Conservation (phyloP, 2,797 vertebrate species). For the Hephaestus fuliginosus region DNA sequence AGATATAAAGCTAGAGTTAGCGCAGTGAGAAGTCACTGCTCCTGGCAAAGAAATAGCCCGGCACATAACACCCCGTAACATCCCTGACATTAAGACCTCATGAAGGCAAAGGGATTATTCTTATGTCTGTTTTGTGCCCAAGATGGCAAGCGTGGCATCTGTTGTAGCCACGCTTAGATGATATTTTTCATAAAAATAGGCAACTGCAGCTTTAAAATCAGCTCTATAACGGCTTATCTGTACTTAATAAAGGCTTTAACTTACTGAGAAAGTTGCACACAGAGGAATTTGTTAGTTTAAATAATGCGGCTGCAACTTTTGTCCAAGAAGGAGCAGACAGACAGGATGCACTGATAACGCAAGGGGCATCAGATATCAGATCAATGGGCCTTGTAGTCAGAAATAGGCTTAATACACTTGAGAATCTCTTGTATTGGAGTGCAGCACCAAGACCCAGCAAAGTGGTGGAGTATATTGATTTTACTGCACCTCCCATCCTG, state of each 20-base stretch:
- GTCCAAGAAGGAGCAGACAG: not conserved
- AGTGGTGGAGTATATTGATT: not conserved
- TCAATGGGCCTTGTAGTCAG: constrained; percentile 18
- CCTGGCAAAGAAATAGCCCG: not conserved
- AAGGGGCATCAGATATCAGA: constrained; percentile 26
- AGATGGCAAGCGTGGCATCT: not conserved
- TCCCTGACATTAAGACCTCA: not conserved
- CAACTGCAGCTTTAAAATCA: not conserved
- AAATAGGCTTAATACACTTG: constrained; percentile 9
- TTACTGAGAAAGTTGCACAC: not conserved
- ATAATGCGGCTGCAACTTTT: not conserved
- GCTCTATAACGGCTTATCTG: not conserved
- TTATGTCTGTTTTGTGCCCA: no score
- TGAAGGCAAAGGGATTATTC: no score
- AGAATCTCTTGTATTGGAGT: not conserved
- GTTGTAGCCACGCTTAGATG: not conserved
- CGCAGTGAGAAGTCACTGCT: not conserved
- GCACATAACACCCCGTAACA: not conserved
- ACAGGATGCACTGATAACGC: not conserved
- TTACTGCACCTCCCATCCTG: not conserved
- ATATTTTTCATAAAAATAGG: not conserved
- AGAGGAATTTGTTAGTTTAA: not conserved
- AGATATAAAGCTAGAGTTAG: not conserved
- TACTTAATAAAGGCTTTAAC: not conserved
- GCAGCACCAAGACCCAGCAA: not conserved